A percentile compares a stretch with the other conserved stretches of the same genome.
phyloP scores from a whole-genome alignment of 1,140 invertebrate species.

The Drosophila santomea region DNA sequence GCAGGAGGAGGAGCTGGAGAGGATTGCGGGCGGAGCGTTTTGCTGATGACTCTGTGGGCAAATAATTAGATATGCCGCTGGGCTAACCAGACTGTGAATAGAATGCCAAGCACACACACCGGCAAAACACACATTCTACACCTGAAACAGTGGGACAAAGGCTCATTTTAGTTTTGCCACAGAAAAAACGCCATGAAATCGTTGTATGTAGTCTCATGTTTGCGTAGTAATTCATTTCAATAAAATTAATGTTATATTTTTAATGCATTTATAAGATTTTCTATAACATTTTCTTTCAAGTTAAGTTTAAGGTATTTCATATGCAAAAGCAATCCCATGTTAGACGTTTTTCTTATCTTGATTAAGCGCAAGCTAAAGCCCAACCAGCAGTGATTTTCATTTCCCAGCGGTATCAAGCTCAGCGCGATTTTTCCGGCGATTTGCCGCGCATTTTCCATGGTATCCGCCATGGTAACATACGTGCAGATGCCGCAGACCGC shows the following conservation, averaged over 20 bases:
- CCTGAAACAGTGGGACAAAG: conserved; percentile 11
- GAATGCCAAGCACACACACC: conserved; percentile 37
- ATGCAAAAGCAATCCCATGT: not conserved
- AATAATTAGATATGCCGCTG: conserved; percentile 63
- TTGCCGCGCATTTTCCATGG: conserved; percentile 11
- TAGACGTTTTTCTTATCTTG: not conserved
- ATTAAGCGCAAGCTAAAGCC: not conserved
- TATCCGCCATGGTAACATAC: conserved; percentile 5
- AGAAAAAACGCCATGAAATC: too few relatives aligned
- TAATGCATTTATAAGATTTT: not conserved
- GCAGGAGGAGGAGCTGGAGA: not conserved
- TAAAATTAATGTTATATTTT: not conserved
- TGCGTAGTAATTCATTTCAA: too few relatives aligned
- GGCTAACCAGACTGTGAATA: conserved; percentile 58
- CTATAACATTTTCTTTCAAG: too few relatives aligned
- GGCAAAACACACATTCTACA: conserved; percentile 3
- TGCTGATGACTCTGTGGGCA: conserved; percentile 51
- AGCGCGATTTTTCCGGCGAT: not conserved
- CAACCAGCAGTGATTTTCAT: not conserved
- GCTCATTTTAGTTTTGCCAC: too few relatives aligned
- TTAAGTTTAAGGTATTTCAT: too few relatives aligned
- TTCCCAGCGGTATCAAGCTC: not conserved
- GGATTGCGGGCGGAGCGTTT: conserved; percentile 20
- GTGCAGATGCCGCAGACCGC: conserved; percentile 22
- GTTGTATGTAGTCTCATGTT: too few relatives aligned